Base-by-base conservation (phyloP, 2,113 vertebrate genomes). In the Puntigrus tetrazona region DNA sequence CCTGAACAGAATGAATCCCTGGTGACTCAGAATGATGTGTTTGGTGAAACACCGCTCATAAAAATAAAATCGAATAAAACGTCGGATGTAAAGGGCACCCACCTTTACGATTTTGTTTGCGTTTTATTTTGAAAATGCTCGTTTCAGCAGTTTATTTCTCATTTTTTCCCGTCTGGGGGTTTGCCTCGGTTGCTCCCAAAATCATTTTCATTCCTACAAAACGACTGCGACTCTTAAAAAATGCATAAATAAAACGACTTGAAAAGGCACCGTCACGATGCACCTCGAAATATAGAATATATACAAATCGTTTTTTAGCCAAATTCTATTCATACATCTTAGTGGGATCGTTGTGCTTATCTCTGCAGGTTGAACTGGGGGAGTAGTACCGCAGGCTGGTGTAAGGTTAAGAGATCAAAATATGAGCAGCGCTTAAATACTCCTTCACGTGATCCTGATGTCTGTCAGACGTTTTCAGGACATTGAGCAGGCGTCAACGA, bases 401-500 rank as follows among this genome's bases (percentile, higher is more conserved):
- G 2, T 36, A 69, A 38, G 4, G 22, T 69, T 2, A 69, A 22
- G 22, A 36, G 36, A 36, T 10, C 13, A 9, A 31, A 8, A 36
- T 36, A 9, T 5, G 8, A 10, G 31, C 0, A 7, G 27, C 1
- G 5, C 8, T 69, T 4, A 38, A 2, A 36, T 36, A 34, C 18
- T 69, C 65, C 29, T 34, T 13, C 61, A 65, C 29, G 9, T 67
- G 63, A 9, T 65, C 29, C 7, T 5, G 65, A 18, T 14, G 57
- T 2, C 6, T 20, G 7, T 34, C 65, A 69, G 65, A 22, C 31
- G 18, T 69, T 67, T 22, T 18, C 3, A 67, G 27, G 14, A 87
- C 82, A 78, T n/a, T 82, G 59, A 69, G 82, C 47, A 92, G 90
- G 91, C 90, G 92, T 87, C 89, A 93, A 93, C 80, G 86, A 90